phyloP scores from a whole-genome alignment of 2,888 invertebrate genomes.

The Tenthredo notha region DNA sequence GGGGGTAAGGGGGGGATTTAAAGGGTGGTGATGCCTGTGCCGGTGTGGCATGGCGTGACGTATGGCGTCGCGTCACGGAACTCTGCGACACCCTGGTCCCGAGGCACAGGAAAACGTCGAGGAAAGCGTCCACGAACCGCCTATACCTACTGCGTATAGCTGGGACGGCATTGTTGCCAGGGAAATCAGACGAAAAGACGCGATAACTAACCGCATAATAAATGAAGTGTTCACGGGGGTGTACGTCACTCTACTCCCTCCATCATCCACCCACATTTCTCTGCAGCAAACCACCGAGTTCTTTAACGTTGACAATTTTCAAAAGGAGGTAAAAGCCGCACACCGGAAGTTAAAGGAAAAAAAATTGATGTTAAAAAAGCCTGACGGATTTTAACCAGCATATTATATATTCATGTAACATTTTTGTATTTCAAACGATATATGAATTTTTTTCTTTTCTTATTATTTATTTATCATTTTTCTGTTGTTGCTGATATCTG shows the following conservation, averaged over 20 bases:
- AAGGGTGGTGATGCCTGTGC: conserved; percentile 57
- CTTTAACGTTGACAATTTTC: conserved; percentile 69
- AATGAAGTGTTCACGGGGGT: conserved; percentile 77
- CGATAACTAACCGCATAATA: conserved; percentile 79
- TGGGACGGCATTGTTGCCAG: conserved; percentile 77
- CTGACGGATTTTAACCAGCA: not conserved
- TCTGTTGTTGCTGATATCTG: not conserved
- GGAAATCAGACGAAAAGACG: conserved; percentile 79
- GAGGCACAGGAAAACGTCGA: conserved; percentile 65
- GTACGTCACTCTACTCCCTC: conserved; percentile 78
- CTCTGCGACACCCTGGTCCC: conserved; percentile 66
- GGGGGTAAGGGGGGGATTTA: conserved; percentile 38
- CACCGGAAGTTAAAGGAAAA: conserved; percentile 19
- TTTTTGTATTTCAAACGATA: not conserved
- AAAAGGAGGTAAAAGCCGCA: conserved; percentile 65
- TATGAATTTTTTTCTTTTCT: not conserved
- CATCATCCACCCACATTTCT: conserved; percentile 69
- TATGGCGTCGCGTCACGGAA: conserved; percentile 71
- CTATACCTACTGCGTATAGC: conserved; percentile 65
- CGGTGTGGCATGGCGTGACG: conserved; percentile 69
- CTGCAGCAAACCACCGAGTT: conserved; percentile 68
- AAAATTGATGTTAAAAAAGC: not conserved
- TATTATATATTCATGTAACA: not conserved
- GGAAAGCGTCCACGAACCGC: conserved; percentile 32
- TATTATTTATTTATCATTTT: not conserved